Evolutionary conservation across 2,113 vertebrate species (phyloP).

Genomic region (Sciurus niger): DNA sequence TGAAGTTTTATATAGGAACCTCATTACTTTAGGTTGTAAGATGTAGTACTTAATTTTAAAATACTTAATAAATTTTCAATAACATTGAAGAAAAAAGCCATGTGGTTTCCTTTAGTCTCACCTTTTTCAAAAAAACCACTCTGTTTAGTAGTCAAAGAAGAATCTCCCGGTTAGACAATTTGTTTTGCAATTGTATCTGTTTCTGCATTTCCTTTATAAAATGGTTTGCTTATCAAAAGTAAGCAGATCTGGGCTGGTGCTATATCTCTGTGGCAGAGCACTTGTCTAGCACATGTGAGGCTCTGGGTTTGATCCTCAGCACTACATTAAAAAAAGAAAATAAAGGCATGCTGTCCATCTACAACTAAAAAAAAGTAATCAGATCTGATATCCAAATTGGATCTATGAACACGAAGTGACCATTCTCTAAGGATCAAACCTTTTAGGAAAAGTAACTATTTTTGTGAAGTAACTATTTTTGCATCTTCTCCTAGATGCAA

Average conservation of each 20-base stretch:
- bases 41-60: background rate
- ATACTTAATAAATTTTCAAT: background rate
- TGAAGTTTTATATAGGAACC: background rate
- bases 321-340: too few relatives aligned
- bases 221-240: conserved; percentile 19
- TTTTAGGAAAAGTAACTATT: background rate
- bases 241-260: background rate
- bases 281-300: too few relatives aligned
- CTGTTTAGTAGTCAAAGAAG: background rate
- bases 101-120: conserved; percentile 20
- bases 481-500: background rate
- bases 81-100: background rate
- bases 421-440: background rate
- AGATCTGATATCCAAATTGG: background rate
- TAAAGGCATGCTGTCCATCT: too few relatives aligned
- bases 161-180: background rate
- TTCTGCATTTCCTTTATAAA: background rate
- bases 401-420: background rate
- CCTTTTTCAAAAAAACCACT: conserved; percentile 27
- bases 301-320: too few relatives aligned
- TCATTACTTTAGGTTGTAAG: conserved; percentile 7
- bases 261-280: too few relatives aligned
- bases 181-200: background rate
- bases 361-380: background rate
- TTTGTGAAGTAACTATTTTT: too few relatives aligned